Evolutionary conservation across 2,113 vertebrate species (phyloP).

Genomic region (Mionectes macconnelli): DNA sequence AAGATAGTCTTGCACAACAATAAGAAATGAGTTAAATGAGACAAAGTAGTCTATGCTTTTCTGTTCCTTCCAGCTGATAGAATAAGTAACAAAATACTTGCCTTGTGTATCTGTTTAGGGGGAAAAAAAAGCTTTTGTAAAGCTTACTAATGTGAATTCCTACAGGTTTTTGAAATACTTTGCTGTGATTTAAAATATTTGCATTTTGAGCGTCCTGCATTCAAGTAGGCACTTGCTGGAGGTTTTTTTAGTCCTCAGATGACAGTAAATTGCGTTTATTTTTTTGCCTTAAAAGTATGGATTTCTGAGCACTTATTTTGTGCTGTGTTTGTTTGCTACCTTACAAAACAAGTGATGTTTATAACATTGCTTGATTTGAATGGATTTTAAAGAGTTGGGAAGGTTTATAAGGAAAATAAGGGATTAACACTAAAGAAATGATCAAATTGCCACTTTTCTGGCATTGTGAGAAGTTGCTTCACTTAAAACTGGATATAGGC

Average conservation of each 20-base stretch:
- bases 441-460: neutral
- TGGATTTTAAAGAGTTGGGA: neutral
- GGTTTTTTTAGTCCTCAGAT: neutral
- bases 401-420: neutral
- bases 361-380: neutral
- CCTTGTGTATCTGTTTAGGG: neutral
- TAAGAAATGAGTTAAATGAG: neutral
- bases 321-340: neutral
- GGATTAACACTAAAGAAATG: neutral
- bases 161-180: neutral
- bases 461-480: neutral
- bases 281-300: neutral
- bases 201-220: neutral
- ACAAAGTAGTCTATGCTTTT: neutral
- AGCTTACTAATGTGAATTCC: neutral
- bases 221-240: neutral
- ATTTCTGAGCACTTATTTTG: neutral
- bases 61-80: neutral
- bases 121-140: neutral
- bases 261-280: neutral
- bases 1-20: conserved; percentile 19
- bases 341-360: neutral
- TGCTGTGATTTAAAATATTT: neutral
- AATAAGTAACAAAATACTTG: neutral
- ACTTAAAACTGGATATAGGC: neutral